Base-by-base conservation (phyloP, 1,140 invertebrate species). In the Mesaphorura yosii region DNA sequence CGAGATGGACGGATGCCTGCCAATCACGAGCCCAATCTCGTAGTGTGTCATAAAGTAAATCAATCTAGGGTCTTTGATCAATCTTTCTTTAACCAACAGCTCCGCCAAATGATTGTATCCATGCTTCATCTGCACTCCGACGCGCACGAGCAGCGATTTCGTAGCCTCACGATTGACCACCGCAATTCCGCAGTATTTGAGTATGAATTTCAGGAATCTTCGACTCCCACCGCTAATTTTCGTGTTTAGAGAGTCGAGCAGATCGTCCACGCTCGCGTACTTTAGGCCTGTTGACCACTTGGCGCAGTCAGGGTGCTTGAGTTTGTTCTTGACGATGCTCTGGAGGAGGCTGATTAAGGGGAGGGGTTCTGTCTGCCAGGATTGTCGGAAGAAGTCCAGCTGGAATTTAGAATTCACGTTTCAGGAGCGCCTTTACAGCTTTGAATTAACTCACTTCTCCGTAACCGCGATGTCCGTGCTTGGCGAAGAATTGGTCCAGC, bases 391-490 rank as follows among this genome's bases (percentile, higher is more conserved):
- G 1, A 85, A 64, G 62, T 86, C 84, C 62, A 85, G 75, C 80
- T 84, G 63, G 26, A 60, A 59, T 39, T 70, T 66, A 59, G 29
- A 53, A n/a, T n/a, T n/a, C n/a, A n/a, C n/a, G n/a, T n/a, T n/a
- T n/a, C n/a, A n/a, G n/a, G n/a, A n/a, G n/a, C n/a, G n/a, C n/a
- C n/a, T n/a, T n/a, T n/a, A n/a, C n/a, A n/a, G n/a, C n/a, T n/a
- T 19, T 26, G 6, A 23, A 20, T 44, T 10, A 5, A 26, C 40
- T 55, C 66, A 84, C 81, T 72, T 89, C 86, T 68, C 78, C 76
- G 26, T 83, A 69, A 58, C 77, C 76, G 57, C 85, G 73, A 67
- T 88, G 81, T 1, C 84, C 85, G 64, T 87, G 81, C 54, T 73
- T 69, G n/a, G 75, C 58, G n/a, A 87, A 66, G 64, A 88, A 85